Percentiles rank a stretch among this genome's conserved stretches.
Conservation (phyloP, 2,113 vertebrate species). For the Apeltes quadracus region DNA sequence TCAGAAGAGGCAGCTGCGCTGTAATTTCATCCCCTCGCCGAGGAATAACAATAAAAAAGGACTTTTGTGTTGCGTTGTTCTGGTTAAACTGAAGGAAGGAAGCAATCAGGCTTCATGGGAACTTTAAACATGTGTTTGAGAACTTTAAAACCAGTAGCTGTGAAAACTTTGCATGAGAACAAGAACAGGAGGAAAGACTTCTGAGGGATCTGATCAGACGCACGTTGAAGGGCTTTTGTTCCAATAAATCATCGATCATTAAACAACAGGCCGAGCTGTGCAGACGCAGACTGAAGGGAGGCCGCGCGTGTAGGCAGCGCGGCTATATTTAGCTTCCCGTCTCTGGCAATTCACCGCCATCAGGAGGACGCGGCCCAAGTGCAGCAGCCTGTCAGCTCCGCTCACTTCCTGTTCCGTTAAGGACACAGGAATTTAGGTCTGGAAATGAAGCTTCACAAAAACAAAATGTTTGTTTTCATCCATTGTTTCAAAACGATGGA, state of each 20-base stretch:
- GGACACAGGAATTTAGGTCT: no score
- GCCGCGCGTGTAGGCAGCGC: slow-evolving; percentile 43
- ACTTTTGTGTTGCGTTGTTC: not conserved
- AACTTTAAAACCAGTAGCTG: no score
- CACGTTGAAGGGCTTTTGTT: not conserved
- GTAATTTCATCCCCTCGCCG: slow-evolving; percentile 50
- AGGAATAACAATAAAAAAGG: not conserved
- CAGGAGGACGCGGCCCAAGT: slow-evolving; percentile 35
- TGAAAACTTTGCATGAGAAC: not conserved
- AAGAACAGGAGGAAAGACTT: not conserved
- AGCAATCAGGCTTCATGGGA: not conserved
- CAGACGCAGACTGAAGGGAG: not conserved
- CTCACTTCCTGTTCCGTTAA: slow-evolving; percentile 37
- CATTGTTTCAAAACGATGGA: no score
- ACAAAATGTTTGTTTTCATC: no score
- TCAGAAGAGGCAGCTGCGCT: slow-evolving; percentile 18
- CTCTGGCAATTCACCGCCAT: slow-evolving; percentile 45
- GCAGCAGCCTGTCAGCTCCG: not conserved
- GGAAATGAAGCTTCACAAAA: no score
- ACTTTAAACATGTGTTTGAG: no score
- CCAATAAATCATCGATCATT: not conserved
- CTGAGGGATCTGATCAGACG: not conserved
- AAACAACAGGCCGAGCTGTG: not conserved
- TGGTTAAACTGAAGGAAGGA: not conserved
- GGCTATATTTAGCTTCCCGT: slow-evolving; percentile 57